These are phyloP conservation scores for Denticeps clupeoides DNA, from an alignment of 2,797 vertebrate species.

Conservation along the genomic window DNA sequence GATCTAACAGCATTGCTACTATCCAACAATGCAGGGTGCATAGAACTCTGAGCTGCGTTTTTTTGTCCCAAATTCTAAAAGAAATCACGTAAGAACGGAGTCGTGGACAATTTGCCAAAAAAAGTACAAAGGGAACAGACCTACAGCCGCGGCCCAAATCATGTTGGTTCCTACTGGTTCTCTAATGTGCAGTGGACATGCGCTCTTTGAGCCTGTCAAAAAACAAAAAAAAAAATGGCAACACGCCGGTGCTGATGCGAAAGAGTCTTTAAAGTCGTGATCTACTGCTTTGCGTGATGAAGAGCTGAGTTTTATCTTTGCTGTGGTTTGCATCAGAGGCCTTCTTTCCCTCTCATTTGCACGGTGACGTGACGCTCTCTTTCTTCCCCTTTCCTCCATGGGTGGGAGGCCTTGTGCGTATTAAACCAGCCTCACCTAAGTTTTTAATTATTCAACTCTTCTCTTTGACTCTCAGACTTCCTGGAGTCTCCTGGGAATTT, in stretches of 20 bases:
- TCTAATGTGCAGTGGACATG: too few relatives aligned
- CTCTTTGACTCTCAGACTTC: conserved; percentile 57
- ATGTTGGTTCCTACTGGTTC: too few relatives aligned
- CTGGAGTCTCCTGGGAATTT: conserved; percentile 62
- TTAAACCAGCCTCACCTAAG: conserved; percentile 49
- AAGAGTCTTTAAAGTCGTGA: background rate
- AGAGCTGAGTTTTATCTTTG: conserved; percentile 25
- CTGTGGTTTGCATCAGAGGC: conserved; percentile 19
- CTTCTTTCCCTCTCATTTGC: conserved; percentile 18
- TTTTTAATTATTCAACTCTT: conserved; percentile 51
- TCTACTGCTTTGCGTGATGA: conserved; percentile 37
- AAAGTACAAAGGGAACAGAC: too few relatives aligned
- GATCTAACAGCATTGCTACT: too few relatives aligned
- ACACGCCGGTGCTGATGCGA: background rate
- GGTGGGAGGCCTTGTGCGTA: conserved; percentile 35
- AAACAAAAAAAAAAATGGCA: too few relatives aligned
- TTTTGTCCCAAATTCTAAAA: too few relatives aligned
- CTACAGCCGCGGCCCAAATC: too few relatives aligned
- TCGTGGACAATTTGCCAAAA: too few relatives aligned
- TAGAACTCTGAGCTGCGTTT: too few relatives aligned
- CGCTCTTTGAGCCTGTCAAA: too few relatives aligned
- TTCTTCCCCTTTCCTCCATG: conserved; percentile 17
- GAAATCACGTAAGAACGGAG: too few relatives aligned
- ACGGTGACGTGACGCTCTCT: background rate
- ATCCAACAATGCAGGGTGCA: too few relatives aligned